Conservation (phyloP, 2,888 invertebrate genomes). For the Andrena chrysosceles region DNA sequence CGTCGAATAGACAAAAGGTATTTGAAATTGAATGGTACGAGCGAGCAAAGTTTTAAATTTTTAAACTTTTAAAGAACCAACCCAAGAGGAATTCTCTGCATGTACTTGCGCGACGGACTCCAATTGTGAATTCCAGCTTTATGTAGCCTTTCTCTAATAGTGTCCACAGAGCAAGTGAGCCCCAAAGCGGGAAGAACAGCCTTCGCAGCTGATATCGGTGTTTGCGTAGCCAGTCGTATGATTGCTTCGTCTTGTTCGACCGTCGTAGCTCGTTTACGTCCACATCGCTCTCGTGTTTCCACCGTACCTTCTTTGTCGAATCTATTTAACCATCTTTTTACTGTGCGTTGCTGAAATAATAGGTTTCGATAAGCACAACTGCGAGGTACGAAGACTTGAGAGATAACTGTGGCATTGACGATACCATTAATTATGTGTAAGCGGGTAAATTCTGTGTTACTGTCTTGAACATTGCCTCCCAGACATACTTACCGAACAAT, state of each 20-base stretch:
- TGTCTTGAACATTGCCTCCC: neutral
- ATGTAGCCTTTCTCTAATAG: slow-evolving; percentile 82
- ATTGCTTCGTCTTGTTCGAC: slow-evolving; percentile 83
- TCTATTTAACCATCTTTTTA: slow-evolving; percentile 83
- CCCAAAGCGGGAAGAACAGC: slow-evolving; percentile 83
- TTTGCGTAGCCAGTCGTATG: slow-evolving; percentile 81
- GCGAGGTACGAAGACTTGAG: neutral
- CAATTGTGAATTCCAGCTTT: slow-evolving; percentile 84
- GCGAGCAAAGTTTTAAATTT: neutral
- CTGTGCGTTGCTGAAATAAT: slow-evolving; percentile 81
- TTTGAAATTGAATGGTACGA: neutral
- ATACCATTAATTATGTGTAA: neutral
- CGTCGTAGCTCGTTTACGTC: slow-evolving; percentile 83
- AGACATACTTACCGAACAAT: slow-evolving; percentile 79
- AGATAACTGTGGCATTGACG: neutral
- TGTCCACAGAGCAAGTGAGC: slow-evolving; percentile 83
- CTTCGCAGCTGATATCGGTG: slow-evolving; percentile 83
- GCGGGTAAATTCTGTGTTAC: neutral
- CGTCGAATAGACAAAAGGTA: neutral
- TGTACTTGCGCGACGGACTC: slow-evolving; percentile 83
- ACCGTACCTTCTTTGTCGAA: slow-evolving; percentile 83
- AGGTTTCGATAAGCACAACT: neutral
- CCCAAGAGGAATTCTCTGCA: slow-evolving; percentile 82
- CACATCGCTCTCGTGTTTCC: slow-evolving; percentile 82
- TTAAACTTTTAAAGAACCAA: slow-evolving; percentile 47